Evolutionary conservation across 2,113 vertebrate species (phyloP).

Genomic region (Chaetodon trifascialis): DNA sequence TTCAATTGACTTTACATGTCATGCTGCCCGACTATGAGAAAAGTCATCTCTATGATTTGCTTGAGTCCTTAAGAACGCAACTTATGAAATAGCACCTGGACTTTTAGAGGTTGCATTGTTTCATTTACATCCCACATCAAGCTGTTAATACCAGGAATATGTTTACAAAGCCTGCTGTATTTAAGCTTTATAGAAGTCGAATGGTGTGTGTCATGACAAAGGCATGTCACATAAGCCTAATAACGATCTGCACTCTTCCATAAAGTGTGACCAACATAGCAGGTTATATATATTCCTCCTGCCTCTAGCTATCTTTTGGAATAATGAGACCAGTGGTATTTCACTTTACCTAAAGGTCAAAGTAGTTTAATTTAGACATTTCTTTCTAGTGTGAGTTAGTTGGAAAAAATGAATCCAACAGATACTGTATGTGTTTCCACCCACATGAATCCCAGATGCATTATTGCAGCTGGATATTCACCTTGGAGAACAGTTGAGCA

Average conservation of each 20-base stretch:
- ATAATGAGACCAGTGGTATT: conserved; percentile 78
- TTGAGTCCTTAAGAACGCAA: conserved; percentile 23
- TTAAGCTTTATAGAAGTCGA: conserved; percentile 7
- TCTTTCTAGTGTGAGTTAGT: conserved; percentile 46
- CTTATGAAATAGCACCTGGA: conserved; percentile 23
- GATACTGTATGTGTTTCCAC: conserved; percentile 51
- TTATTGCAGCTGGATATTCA: conserved; percentile 47
- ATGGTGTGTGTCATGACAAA: conserved; percentile 47
- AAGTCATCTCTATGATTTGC: conserved; percentile 34
- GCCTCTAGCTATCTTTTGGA: conserved; percentile 54
- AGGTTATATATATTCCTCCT: conserved; percentile 55
- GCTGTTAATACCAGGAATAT: conserved; percentile 13
- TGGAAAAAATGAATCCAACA: conserved; percentile 52
- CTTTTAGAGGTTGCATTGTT: conserved; percentile 21
- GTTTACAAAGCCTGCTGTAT: conserved; percentile 13
- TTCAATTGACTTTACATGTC: conserved; percentile 24
- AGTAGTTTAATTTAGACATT: conserved; percentile 72
- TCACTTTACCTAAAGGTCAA: conserved; percentile 72
- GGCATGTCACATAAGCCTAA: conserved; percentile 33
- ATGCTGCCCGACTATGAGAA: background rate
- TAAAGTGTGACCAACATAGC: conserved; percentile 51
- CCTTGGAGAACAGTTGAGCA: conserved; percentile 23
- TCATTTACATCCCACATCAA: background rate
- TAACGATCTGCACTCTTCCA: conserved; percentile 18
- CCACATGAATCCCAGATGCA: conserved; percentile 31